Conservation (phyloP, 1,140 invertebrate genomes). For the Pseudomyrmex gracilis region DNA sequence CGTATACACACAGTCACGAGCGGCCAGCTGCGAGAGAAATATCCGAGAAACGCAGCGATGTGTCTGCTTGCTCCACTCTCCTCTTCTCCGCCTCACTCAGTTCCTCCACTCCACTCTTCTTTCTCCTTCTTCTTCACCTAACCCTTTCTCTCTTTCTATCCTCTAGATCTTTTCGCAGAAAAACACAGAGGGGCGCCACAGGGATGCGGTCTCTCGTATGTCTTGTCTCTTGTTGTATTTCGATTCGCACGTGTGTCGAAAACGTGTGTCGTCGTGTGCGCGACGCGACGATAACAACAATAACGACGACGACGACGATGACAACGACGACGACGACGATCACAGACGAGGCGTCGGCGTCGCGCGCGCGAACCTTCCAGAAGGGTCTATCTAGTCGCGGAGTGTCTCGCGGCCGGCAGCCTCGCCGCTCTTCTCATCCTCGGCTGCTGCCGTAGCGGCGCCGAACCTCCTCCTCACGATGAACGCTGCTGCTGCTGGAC, state of each 20-base stretch:
- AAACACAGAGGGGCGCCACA: constrained; percentile 82
- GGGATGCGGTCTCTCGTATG: constrained; percentile 71
- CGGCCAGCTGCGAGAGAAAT: constrained; percentile 17
- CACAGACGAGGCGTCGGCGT: constrained; percentile 11
- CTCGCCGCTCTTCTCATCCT: constrained; percentile 59
- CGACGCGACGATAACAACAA: background rate
- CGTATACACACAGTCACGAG: background rate
- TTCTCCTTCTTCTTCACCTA: constrained; percentile 32
- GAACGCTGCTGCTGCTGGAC: constrained; percentile 44
- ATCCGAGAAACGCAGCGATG: constrained; percentile 23
- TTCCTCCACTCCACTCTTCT: background rate
- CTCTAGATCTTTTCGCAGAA: constrained; percentile 75
- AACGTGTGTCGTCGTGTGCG: constrained; percentile 42
- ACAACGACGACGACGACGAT: background rate
- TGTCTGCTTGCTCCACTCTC: constrained; percentile 14
- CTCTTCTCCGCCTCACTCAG: background rate
- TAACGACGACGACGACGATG: background rate
- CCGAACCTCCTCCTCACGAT: constrained; percentile 28
- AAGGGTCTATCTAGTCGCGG: constrained; percentile 40
- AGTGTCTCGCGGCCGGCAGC: constrained; percentile 41
- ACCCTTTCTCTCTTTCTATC: background rate
- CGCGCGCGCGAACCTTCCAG: constrained; percentile 32
- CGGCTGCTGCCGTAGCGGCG: constrained; percentile 21
- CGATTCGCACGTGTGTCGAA: constrained; percentile 68
- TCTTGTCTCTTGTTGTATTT: constrained; percentile 57